A percentile compares a stretch with the other conserved stretches of the same genome.
Evolutionary conservation across 2,797 vertebrate genomes (phyloP).

Genomic region (Eulemur coronatus): DNA sequence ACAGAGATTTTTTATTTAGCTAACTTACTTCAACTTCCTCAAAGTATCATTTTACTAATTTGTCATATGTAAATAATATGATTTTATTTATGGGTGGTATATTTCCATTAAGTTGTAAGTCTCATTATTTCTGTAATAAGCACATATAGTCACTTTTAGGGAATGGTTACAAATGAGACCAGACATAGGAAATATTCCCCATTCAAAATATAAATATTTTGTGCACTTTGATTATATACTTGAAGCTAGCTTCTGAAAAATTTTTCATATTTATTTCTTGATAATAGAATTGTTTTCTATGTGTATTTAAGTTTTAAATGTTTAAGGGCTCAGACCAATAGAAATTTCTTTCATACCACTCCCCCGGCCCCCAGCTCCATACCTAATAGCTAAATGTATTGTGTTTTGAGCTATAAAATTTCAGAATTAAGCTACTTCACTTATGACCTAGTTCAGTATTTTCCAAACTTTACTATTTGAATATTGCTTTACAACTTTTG

Average conservation of each 20-base stretch:
- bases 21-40: not conserved
- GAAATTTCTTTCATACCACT: not conserved
- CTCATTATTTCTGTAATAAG: not conserved
- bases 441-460: not conserved
- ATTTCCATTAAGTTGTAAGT: not conserved
- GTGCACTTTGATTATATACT: not conserved
- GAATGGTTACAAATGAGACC: not conserved
- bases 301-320: constrained; percentile 6
- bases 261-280: not conserved
- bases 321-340: not conserved
- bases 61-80: not conserved
- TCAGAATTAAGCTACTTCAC: not conserved
- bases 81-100: not conserved
- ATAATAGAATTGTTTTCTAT: not conserved
- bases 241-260: not conserved
- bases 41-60: not conserved
- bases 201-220: not conserved
- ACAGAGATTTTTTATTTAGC: not conserved
- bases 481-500: not conserved
- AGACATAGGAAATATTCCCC: not conserved
- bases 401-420: not conserved
- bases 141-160: not conserved
- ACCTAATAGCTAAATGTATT: not conserved
- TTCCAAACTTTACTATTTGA: not conserved
- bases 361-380: not conserved